phyloP scores from a whole-genome alignment of 2,113 vertebrate genomes.

The Myiozetetes cayanensis region DNA sequence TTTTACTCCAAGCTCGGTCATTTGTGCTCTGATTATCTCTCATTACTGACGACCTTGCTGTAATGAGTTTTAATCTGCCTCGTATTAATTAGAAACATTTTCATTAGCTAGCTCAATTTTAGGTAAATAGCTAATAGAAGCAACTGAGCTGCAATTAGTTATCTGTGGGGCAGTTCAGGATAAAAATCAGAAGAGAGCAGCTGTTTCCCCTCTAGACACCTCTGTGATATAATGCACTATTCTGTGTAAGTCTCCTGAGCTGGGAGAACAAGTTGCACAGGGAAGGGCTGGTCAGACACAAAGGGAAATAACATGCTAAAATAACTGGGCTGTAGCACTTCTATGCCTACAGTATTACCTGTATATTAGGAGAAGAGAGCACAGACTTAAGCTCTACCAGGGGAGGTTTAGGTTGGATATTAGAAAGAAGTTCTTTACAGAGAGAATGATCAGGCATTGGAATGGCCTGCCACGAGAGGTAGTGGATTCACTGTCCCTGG shows the following conservation, averaged over 20 bases:
- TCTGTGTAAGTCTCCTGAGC: background rate
- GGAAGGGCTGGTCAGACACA: background rate
- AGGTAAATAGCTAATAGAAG: slow-evolving; percentile 74
- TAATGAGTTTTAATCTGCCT: slow-evolving; percentile 78
- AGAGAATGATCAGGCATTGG: too few species aligned
- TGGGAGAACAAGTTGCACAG: background rate
- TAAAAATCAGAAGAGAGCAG: slow-evolving; percentile 55
- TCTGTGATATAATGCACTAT: background rate
- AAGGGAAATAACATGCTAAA: background rate
- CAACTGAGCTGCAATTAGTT: slow-evolving; percentile 67
- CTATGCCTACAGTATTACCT: background rate
- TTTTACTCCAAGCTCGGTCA: slow-evolving; percentile 62
- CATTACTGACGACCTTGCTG: slow-evolving; percentile 76
- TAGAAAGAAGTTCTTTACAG: too few species aligned
- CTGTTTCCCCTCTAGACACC: slow-evolving; percentile 43
- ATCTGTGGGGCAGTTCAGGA: slow-evolving; percentile 62
- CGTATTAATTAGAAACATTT: slow-evolving; percentile 78
- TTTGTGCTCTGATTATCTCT: slow-evolving; percentile 74
- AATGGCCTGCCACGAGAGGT: too few species aligned
- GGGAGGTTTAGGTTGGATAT: too few species aligned
- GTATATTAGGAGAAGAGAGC: too few species aligned
- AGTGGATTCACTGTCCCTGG: too few species aligned
- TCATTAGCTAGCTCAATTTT: slow-evolving; percentile 71
- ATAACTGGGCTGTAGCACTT: background rate
- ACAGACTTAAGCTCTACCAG: too few species aligned